phyloP scores from a whole-genome alignment of 2,797 vertebrate species.

The Scolopax rusticola region DNA sequence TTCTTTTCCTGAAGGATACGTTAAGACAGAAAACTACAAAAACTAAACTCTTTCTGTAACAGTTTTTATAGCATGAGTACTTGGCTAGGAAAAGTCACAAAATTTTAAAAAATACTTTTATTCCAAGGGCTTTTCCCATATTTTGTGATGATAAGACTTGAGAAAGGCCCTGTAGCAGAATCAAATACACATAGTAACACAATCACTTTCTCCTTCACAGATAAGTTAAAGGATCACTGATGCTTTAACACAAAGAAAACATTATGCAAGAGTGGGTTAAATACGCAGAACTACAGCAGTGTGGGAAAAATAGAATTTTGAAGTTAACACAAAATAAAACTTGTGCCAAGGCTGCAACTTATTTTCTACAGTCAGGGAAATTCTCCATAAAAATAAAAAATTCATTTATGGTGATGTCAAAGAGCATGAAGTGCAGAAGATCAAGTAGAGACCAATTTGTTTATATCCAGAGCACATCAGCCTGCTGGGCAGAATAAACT shows the following conservation, averaged over 20 bases:
- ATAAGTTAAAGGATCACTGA: neutral
- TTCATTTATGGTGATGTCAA: neutral
- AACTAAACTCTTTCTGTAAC: slow-evolving; percentile 49
- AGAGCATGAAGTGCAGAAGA: neutral
- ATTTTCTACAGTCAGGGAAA: neutral
- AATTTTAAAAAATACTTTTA: neutral
- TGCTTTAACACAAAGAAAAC: neutral
- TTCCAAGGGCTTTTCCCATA: neutral
- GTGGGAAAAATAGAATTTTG: neutral
- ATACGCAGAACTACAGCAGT: neutral
- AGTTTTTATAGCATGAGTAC: neutral
- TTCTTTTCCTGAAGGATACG: slow-evolving; percentile 69
- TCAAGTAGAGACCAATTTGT: neutral
- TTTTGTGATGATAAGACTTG: neutral
- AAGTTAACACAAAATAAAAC: neutral
- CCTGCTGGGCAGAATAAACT: neutral
- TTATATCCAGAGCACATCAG: neutral
- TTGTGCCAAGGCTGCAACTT: neutral
- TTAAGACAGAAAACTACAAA: slow-evolving; percentile 69
- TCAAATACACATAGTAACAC: neutral
- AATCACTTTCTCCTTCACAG: neutral
- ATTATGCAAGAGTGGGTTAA: neutral
- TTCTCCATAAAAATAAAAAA: neutral
- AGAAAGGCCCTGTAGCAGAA: neutral
- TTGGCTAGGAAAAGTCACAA: neutral